Evolutionary conservation across 2,113 vertebrate species (phyloP), one percentile per base, ranked within the genome.

Genomic region (Xyrauchen texanus): DNA sequence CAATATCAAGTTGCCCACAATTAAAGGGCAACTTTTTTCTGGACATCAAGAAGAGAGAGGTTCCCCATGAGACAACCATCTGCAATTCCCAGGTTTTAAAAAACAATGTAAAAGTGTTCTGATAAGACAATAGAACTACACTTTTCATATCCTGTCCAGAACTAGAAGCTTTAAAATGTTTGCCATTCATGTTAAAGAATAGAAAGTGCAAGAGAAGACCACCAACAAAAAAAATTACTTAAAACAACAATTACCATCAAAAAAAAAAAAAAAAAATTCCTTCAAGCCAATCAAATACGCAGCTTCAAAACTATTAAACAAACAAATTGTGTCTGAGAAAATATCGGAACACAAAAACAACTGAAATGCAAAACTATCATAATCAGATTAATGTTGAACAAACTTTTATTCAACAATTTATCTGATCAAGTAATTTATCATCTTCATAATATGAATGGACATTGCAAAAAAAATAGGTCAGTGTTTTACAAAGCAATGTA

Each of bases 1-100:
- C 45, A 87, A 90, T 79, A 88, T 88, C 45, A 87, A 87, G 83
- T 86, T 86, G 78, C 77, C 83, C 78, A 79, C 61, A 83, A 67
- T 66, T 82, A 75, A 34, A 77, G 82, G 84, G 85, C 84, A 90
- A 88, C 85, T 85, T 87, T 68, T 88, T 88, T 90, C 86, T 89
- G 84, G 88, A 93, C 83, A 88, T 87, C 80, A 84, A 42, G 42
- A 82, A 66, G 81, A 83, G 87, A 82, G 88, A 84, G 69, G 83
- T 75, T 86, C 81, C 81, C 86, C 13, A 75, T 83, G 44, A 86
- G 87, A 90, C 87, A 88, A 85, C 82, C 71, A 34, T 83, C 79
- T 86, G 80, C 81, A 86, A 90, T 87, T 87, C 83, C 81, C 84
- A 83, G 77, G 85, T 92, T 90, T 92, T 91, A 91, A 91, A 93